Conservation (phyloP, 2,888 invertebrate species). For the Agelastica alni region DNA sequence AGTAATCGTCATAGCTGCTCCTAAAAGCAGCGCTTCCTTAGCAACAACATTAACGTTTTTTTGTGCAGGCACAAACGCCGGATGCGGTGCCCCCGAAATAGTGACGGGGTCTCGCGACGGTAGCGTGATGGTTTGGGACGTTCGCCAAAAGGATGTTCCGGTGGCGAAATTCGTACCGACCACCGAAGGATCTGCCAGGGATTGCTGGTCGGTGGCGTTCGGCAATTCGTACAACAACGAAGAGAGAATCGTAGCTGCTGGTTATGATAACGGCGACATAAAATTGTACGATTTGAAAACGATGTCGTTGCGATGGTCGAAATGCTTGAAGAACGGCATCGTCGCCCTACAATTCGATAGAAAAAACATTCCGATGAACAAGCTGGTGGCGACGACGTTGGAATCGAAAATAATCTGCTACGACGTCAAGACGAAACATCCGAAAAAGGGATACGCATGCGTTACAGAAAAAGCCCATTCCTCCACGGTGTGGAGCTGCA, state of each 20-base stretch:
- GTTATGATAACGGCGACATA: slow-evolving; percentile 95
- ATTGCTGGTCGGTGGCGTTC: slow-evolving; percentile 94
- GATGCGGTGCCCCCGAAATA: slow-evolving; percentile 93
- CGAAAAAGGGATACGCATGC: slow-evolving; percentile 81
- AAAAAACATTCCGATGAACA: slow-evolving; percentile 93
- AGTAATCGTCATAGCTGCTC: no score
- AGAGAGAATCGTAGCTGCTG: slow-evolving; percentile 86
- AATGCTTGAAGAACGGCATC: slow-evolving; percentile 88
- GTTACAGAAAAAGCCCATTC: slow-evolving; percentile 59
- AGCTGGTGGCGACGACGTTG: slow-evolving; percentile 86
- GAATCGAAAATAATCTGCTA: slow-evolving; percentile 90
- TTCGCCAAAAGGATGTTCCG: slow-evolving; percentile 83
- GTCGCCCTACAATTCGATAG: slow-evolving; percentile 90
- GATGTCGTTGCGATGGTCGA: slow-evolving; percentile 87
- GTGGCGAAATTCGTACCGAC: slow-evolving; percentile 87
- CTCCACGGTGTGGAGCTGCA: slow-evolving; percentile 87
- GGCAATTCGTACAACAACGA: slow-evolving; percentile 87
- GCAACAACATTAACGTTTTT: no score
- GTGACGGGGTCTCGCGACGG: slow-evolving; percentile 94
- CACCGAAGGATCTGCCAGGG: slow-evolving; percentile 71
- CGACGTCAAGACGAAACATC: slow-evolving; percentile 87
- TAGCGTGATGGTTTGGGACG: slow-evolving; percentile 87
- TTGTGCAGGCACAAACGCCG: slow-evolving; percentile 76
- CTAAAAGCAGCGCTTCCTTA: no score
- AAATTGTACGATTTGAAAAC: slow-evolving; percentile 89